phyloP scores from a whole-genome alignment of 2,113 vertebrate species.

The Bufo bufo region DNA sequence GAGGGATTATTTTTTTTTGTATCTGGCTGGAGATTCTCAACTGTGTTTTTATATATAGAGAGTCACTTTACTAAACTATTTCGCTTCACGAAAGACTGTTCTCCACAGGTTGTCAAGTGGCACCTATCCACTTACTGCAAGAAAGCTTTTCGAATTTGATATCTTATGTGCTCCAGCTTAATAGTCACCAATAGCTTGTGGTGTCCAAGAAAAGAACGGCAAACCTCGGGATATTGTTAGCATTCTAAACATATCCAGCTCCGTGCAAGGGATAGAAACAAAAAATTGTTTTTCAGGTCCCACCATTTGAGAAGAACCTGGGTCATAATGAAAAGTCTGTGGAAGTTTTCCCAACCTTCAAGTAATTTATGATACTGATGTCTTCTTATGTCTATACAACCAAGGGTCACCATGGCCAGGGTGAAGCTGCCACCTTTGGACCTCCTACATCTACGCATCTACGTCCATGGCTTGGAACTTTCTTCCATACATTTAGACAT shows the following conservation, averaged over 20 bases:
- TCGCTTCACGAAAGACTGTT: neutral
- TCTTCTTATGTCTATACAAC: too few relatives aligned
- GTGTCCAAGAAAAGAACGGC: neutral
- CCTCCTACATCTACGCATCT: too few relatives aligned
- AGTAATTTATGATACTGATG: too few relatives aligned
- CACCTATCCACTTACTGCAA: conserved; percentile 30
- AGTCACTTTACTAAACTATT: conserved; percentile 27
- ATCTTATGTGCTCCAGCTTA: conserved; percentile 26
- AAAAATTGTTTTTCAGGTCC: neutral
- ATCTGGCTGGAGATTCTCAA: neutral
- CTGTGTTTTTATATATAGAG: conserved; percentile 8
- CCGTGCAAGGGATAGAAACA: neutral
- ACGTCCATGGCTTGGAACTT: neutral
- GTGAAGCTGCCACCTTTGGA: too few relatives aligned
- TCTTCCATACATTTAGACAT: neutral
- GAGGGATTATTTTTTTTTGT: neutral
- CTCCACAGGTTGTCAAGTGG: conserved; percentile 20
- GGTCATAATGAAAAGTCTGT: neutral
- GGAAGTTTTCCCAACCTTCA: too few relatives aligned
- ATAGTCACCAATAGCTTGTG: conserved; percentile 13
- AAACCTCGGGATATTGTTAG: neutral
- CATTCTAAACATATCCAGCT: neutral
- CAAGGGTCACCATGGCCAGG: too few relatives aligned
- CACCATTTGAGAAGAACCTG: neutral
- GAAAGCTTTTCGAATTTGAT: conserved; percentile 2